Evolutionary conservation across 2,888 invertebrate species (phyloP), one percentile per base, ranked within the genome.

Genomic region (Dendrolimus pini): DNA sequence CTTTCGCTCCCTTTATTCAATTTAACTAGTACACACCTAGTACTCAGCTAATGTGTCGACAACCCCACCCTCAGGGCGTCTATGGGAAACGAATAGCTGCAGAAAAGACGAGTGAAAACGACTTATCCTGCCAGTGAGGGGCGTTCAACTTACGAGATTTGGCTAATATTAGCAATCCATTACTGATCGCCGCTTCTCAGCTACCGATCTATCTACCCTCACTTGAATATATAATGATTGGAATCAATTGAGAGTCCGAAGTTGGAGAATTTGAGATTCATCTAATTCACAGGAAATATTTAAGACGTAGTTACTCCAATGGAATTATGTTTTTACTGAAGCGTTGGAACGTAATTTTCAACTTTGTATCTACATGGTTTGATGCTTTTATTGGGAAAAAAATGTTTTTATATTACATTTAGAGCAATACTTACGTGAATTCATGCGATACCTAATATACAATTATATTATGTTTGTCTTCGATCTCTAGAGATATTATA

Each of bases 111-210:
- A 75, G 88, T 86, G 80, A 75, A 75, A 68, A 68, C 71, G 77
- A 80, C 83, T 88, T 83, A 85, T 76, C 78, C 78, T 66, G 74
- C 65, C 63, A 61, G 65, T 60, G 67, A 65, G 72, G 79, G 79
- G 80, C 77, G 81, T 77, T 78, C 30, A 82, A 83, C 82, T 83
- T 80, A 79, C 78, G 78, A 83, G 89, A 86, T 87, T 88, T 83
- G 76, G 83, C 85, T 82, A 89, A 90, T 88, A 90, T 89, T 86
- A 84, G 85, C 89, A 86, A 89, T 89, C 86, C 88, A 89, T 89
- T 89, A 88, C 79, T 64, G 70, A 64, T 61, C 67, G 64, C 69
- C 68, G 71, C 66, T 71, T 68, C 61, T 62, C 62, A 72, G 70
- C 68, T 68, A 62, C 66, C 68, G 64, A 66, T 60, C 69, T 65